Evolutionary conservation across 2,113 vertebrate genomes (phyloP).

Genomic region (Rhea americana): DNA sequence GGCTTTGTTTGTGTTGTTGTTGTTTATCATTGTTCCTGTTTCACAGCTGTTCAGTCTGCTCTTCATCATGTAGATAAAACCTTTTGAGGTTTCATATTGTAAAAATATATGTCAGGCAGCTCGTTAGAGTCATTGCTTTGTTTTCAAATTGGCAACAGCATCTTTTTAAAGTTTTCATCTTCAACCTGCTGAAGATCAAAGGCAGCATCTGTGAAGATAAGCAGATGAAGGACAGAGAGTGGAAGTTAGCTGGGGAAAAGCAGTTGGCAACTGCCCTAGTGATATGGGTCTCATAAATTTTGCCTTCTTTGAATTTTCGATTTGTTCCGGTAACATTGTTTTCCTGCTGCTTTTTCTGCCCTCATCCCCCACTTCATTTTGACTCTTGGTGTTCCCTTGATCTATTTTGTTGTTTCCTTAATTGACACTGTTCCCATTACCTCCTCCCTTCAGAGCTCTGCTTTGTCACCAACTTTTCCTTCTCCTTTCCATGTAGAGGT

Average conservation of each 20-base stretch:
- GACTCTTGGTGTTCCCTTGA: neutral
- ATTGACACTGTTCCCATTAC: neutral
- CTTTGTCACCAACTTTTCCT: neutral
- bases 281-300: neutral
- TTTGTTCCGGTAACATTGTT: neutral
- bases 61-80: slow-evolving; percentile 48
- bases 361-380: neutral
- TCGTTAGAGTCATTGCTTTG: slow-evolving; percentile 51
- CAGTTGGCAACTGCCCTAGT: neutral
- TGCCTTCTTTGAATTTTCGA: neutral
- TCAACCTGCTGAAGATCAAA: slow-evolving; percentile 34
- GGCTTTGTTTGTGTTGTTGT: slow-evolving; percentile 8
- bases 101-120: slow-evolving; percentile 35
- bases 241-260: neutral
- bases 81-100: slow-evolving; percentile 63
- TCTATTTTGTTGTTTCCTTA: neutral
- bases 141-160: slow-evolving; percentile 3
- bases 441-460: neutral
- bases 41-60: slow-evolving; percentile 25
- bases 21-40: slow-evolving; percentile 22
- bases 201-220: neutral
- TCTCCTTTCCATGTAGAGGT: neutral
- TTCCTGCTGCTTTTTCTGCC: neutral
- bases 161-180: slow-evolving; percentile 31
- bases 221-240: neutral